Evolutionary conservation across 2,888 invertebrate species (phyloP), one percentile per base, ranked within the genome.

Genomic region (Teleiodes luculella): DNA sequence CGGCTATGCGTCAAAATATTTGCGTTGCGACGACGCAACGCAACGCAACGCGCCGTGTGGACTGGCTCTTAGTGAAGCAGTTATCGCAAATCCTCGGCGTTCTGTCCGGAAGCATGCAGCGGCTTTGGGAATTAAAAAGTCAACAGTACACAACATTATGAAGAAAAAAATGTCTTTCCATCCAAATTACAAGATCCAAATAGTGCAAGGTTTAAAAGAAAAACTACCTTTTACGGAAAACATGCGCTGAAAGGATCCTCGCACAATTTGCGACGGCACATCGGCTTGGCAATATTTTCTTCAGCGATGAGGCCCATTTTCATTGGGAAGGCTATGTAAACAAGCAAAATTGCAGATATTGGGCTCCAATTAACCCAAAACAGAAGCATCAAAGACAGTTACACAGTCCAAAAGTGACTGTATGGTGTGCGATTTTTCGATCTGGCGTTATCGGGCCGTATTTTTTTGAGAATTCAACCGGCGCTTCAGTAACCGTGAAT

Each of bases 351-450:
- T 24, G 41, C n/a, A 20, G 51, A 3, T 50, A 50, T 45, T 55
- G 55, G 55, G 16, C 16, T 35, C 31, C 47, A 18, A 16, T 14
- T 24, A 52, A 55, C 46, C 51, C 55, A 13, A 55, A 35, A 51
- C 35, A 50, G 24, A 45, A 36, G 31, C 47, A 33, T 53, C 37
- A 53, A 20, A 37, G 28, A 14, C 20, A 10, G 18, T 53, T 53
- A 53, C 46, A 53, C 36, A 47, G 41, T 13, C 54, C 41, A 36
- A 48, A 54, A 24, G 35, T 43, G 18, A 52, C 52, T 36, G 52
- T 52, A 11, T 51, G 39, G 51, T 39, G 30, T 13, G 51, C 51
- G 10, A 51, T 51, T 4, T 51, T 41, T 14, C 30, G 41, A 16
- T 13, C 6, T 4, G 30, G 11, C 10, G 28, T 39, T 7, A 50